A percentile compares a stretch with the other conserved stretches of the same genome.
Evolutionary conservation across 2,113 vertebrate genomes (phyloP).

Genomic region (Ranitomeya imitator): DNA sequence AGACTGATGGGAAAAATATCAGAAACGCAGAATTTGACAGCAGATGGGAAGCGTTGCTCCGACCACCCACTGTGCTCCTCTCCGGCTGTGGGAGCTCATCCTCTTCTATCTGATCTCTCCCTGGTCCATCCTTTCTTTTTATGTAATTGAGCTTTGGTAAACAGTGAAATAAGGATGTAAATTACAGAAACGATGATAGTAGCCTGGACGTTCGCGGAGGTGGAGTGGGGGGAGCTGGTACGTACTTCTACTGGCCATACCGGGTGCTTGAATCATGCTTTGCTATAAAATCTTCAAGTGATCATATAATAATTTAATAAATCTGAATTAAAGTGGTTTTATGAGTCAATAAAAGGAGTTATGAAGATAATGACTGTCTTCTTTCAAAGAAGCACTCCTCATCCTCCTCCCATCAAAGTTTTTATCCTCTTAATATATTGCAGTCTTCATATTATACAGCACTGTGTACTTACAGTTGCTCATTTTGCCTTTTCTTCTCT

Average conservation of each 20-base stretch:
- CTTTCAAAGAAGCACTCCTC: no score
- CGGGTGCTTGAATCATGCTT: background rate
- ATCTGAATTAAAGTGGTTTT: no score
- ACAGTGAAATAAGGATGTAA: background rate
- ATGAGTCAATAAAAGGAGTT: no score
- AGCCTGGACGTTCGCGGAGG: background rate
- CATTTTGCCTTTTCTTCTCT: no score
- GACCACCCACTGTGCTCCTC: slow-evolving; percentile 24
- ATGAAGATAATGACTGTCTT: no score
- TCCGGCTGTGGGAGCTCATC: background rate
- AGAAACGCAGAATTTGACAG: background rate
- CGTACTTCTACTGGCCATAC: background rate
- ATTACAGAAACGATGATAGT: background rate
- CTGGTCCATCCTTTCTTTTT: background rate
- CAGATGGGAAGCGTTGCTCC: slow-evolving; percentile 12
- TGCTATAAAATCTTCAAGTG: background rate
- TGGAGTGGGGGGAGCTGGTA: background rate
- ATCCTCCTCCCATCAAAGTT: no score
- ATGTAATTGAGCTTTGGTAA: background rate
- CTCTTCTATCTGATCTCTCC: background rate
- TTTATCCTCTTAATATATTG: no score
- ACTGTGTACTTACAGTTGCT: no score
- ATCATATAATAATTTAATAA: no score
- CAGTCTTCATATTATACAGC: no score
- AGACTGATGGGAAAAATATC: background rate